Conservation (phyloP, 2,113 vertebrate genomes). For the Heterochromis multidens region DNA sequence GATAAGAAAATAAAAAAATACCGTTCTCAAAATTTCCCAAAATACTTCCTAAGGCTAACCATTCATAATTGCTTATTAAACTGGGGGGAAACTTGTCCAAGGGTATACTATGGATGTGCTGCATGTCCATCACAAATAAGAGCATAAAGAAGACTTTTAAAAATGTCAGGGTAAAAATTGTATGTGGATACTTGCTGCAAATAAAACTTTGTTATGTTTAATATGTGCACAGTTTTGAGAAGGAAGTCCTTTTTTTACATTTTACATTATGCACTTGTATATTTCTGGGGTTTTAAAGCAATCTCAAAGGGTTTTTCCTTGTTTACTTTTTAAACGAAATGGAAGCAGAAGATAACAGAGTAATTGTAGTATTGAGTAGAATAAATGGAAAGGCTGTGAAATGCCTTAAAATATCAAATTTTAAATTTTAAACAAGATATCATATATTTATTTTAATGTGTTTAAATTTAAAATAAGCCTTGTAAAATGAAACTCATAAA, state of each 20-base stretch:
- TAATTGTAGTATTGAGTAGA: not conserved
- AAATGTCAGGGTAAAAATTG: not conserved
- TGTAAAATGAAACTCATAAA: not conserved
- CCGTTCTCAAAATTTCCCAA: not conserved
- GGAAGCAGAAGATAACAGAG: not conserved
- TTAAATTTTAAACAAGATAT: not conserved
- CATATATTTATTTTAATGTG: not conserved
- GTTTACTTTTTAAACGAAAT: not conserved
- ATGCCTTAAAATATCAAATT: not conserved
- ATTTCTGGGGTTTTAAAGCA: not conserved
- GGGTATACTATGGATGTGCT: not conserved
- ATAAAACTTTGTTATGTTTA: no score
- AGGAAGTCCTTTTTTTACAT: no score
- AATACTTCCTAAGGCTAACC: not conserved
- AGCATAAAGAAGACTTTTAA: not conserved
- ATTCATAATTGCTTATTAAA: not conserved
- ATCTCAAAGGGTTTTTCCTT: not conserved
- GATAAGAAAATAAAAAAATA: not conserved
- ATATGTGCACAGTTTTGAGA: no score
- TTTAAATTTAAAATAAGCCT: not conserved
- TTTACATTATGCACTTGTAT: no score
- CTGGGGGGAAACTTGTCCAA: not conserved
- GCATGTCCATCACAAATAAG: not conserved
- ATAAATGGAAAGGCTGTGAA: not conserved
- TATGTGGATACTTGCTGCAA: no score